A percentile compares a stretch with the other conserved stretches of the same genome.
Evolutionary conservation across 2,888 invertebrate species (phyloP).

Genomic region (Ectemnius lituratus): DNA sequence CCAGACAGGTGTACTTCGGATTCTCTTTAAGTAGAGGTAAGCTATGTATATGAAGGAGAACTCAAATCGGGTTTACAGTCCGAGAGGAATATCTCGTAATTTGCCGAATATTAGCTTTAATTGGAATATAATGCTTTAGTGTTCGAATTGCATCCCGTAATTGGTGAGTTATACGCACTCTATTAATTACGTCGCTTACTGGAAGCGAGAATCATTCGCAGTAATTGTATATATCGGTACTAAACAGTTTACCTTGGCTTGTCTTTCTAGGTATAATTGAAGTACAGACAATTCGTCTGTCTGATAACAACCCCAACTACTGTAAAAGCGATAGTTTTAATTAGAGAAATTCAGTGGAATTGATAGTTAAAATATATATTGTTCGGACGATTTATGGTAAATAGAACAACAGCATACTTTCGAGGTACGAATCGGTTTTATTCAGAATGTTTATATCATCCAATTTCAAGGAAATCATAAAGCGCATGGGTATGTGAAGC

Average conservation of each 20-base stretch:
- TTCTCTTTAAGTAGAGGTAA: no score
- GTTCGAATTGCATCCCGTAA: conserved; percentile 59
- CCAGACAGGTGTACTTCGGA: no score
- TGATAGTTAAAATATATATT: background rate
- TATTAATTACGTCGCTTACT: conserved; percentile 53
- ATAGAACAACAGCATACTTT: background rate
- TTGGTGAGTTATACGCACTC: conserved; percentile 57
- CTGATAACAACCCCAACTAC: conserved; percentile 54
- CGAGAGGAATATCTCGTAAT: no score
- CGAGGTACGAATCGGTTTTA: background rate
- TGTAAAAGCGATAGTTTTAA: background rate
- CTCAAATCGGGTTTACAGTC: conserved; percentile 35
- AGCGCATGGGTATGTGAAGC: conserved; percentile 16
- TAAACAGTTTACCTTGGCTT: conserved; percentile 49
- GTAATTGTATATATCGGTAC: conserved; percentile 56
- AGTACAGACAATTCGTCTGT: conserved; percentile 53
- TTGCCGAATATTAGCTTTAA: background rate
- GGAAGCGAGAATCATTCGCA: conserved; percentile 53
- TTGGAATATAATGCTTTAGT: conserved; percentile 51
- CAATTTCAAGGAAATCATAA: background rate
- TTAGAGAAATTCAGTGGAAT: background rate
- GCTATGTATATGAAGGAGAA: conserved; percentile 44
- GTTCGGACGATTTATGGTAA: background rate
- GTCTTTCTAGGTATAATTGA: conserved; percentile 49
- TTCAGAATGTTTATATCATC: background rate